Conservation (phyloP, 2,888 invertebrate species). For the Rotaria socialis region DNA sequence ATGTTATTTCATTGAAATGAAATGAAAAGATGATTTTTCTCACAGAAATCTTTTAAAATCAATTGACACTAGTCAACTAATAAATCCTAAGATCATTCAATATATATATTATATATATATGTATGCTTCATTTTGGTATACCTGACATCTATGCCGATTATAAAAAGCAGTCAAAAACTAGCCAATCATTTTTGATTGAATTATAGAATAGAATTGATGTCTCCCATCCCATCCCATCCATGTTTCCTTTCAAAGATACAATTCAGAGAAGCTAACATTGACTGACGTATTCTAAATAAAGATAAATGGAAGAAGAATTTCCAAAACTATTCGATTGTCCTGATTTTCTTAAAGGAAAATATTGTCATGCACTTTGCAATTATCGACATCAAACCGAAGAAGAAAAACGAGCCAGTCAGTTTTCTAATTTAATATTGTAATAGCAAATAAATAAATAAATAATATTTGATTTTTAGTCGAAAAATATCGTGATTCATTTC, state of each 20-base stretch:
- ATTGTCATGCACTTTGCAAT: constrained; percentile 23
- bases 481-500: neutral
- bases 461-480: neutral
- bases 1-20: no score
- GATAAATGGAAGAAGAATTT: neutral
- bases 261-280: neutral
- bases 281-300: neutral
- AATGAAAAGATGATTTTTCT: no score
- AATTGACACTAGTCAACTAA: no score
- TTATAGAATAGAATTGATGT: no score
- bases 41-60: no score
- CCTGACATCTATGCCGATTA: neutral
- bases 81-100: no score
- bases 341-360: constrained; percentile 14
- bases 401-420: constrained; percentile 10
- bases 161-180: neutral
- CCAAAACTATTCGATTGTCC: constrained; percentile 17
- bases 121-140: no score
- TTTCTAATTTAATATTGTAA: neutral
- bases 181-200: neutral
- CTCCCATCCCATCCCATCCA: no score
- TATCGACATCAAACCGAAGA: constrained; percentile 29
- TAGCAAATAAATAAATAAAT: neutral
- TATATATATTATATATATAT: no score
- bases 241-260: no score